Percentiles rank a stretch among this genome's conserved stretches.
phyloP scores from a whole-genome alignment of 2,797 vertebrate genomes.

The Karalla daura region DNA sequence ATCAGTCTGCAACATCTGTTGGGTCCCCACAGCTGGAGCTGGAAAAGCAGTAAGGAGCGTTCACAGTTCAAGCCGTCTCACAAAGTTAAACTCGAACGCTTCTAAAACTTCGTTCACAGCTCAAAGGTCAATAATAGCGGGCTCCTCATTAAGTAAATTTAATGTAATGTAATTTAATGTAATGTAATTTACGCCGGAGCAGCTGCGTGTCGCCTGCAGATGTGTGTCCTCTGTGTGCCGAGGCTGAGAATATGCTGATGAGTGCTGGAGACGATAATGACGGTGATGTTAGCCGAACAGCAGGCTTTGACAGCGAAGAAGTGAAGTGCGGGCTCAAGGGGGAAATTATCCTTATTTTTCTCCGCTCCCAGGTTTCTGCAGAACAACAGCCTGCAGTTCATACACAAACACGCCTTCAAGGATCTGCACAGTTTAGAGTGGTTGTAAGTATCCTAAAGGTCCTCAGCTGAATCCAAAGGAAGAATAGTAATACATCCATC shows the following conservation, averaged over 20 bases:
- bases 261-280: background rate
- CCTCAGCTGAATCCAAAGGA: background rate
- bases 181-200: constrained; percentile 2
- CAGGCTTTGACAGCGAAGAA: background rate
- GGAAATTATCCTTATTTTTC: background rate
- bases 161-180: background rate
- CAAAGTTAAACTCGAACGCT: background rate
- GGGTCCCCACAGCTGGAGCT: too few species aligned
- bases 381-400: constrained; percentile 82
- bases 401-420: constrained; percentile 85
- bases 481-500: too few species aligned
- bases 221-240: background rate
- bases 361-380: constrained; percentile 82
- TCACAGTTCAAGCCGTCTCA: too few species aligned
- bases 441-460: constrained; percentile 79
- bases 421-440: constrained; percentile 81
- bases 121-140: background rate
- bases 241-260: constrained; percentile 13
- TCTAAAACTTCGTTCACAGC: background rate
- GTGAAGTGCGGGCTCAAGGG: background rate
- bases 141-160: background rate
- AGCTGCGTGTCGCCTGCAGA: background rate
- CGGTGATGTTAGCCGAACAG: background rate
- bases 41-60: too few species aligned
- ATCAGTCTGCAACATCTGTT: too few species aligned